phyloP scores from a whole-genome alignment of 2,888 invertebrate genomes.

The Scaptomyza caliginosa region DNA sequence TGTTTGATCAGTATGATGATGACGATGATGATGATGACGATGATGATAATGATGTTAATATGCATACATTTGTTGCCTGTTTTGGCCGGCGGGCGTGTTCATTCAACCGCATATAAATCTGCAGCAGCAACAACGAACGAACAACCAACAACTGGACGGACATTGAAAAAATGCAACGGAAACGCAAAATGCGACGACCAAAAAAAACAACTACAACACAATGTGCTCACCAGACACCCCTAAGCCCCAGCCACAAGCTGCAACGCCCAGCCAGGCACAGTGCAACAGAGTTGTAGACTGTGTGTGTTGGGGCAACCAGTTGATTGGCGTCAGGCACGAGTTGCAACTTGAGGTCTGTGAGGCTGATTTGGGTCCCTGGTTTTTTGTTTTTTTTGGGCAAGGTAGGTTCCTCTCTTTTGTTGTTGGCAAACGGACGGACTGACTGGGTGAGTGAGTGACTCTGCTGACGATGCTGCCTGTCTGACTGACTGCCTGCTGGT shows the following conservation, averaged over 20 bases:
- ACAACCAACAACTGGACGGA: slow-evolving; percentile 10
- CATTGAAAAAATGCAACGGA: slow-evolving; percentile 66
- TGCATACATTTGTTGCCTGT: slow-evolving; percentile 42
- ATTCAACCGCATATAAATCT: slow-evolving; percentile 82
- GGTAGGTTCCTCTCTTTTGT: slow-evolving; percentile 31
- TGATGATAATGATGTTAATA: slow-evolving; percentile 39
- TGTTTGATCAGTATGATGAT: slow-evolving; percentile 3
- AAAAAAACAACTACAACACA: slow-evolving; percentile 25
- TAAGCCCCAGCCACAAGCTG: not conserved
- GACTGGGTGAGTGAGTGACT: slow-evolving; percentile 12
- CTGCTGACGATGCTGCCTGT: slow-evolving; percentile 20
- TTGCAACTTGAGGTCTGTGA: slow-evolving; percentile 28
- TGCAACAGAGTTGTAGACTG: slow-evolving; percentile 25
- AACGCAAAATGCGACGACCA: slow-evolving; percentile 65
- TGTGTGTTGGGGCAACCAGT: slow-evolving; percentile 63
- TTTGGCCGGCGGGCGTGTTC: slow-evolving; percentile 76
- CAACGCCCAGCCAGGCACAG: slow-evolving; percentile 1
- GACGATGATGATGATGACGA: not conserved
- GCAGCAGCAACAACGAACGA: slow-evolving; percentile 52
- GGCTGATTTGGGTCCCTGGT: slow-evolving; percentile 15
- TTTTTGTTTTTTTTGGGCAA: not conserved
- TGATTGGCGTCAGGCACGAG: slow-evolving; percentile 70
- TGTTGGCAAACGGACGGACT: slow-evolving; percentile 53
- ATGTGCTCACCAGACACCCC: slow-evolving; percentile 2
- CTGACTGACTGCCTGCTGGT: slow-evolving; percentile 30